phyloP scores from a whole-genome alignment of 1,140 invertebrate species.

The Aphelinus certus region DNA sequence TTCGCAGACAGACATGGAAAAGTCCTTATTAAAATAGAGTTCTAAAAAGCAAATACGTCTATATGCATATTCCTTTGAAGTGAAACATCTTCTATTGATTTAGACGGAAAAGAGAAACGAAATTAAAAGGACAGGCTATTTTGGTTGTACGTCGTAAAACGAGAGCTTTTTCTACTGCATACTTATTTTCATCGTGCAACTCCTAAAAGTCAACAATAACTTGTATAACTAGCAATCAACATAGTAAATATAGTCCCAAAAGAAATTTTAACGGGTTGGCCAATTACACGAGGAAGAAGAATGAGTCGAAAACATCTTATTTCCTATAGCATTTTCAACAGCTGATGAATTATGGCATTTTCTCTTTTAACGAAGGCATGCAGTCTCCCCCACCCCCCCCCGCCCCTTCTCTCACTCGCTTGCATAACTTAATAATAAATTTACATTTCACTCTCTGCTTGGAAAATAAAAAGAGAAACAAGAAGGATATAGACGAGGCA shows the following conservation, averaged over 20 bases:
- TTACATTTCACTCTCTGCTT: neutral
- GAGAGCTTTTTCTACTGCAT: too few species aligned
- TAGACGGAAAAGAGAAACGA: neutral
- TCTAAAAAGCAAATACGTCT: too few species aligned
- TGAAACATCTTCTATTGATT: neutral
- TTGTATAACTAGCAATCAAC: constrained; percentile 14
- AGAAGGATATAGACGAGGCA: neutral
- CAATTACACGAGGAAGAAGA: constrained; percentile 11
- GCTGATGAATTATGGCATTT: too few species aligned
- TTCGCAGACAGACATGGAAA: too few species aligned
- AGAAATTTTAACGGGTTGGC: neutral
- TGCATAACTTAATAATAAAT: constrained; percentile 20
- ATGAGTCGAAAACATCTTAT: neutral
- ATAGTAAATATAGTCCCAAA: neutral
- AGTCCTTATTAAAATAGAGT: too few species aligned
- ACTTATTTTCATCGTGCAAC: too few species aligned
- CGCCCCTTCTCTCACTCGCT: neutral
- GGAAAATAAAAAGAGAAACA: neutral
- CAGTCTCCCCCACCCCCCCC: neutral
- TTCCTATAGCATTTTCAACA: too few species aligned
- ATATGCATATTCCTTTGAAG: neutral
- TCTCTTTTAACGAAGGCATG: too few species aligned
- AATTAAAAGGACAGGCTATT: neutral
- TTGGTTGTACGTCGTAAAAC: too few species aligned
- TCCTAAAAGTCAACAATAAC: too few species aligned